Conservation (phyloP, 2,888 invertebrate species). For the Cryptocephalus moraei region DNA sequence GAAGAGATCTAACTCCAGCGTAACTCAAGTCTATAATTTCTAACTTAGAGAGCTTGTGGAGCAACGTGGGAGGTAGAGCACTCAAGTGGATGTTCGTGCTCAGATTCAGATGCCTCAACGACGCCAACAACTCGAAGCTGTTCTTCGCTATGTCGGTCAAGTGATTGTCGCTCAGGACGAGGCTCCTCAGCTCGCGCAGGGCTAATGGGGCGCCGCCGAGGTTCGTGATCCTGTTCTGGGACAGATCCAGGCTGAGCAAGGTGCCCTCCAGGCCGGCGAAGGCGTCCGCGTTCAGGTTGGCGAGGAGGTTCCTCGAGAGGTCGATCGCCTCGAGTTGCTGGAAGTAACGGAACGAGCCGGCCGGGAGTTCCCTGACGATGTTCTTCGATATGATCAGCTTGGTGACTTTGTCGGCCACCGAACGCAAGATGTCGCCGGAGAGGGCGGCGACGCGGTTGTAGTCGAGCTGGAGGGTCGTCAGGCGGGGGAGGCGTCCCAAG, state of each 20-base stretch:
- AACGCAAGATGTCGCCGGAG: slow-evolving; percentile 65
- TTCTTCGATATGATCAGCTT: slow-evolving; percentile 67
- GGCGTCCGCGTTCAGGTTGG: slow-evolving; percentile 59
- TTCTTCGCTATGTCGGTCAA: slow-evolving; percentile 60
- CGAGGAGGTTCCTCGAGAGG: slow-evolving; percentile 69
- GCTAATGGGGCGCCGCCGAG: slow-evolving; percentile 55
- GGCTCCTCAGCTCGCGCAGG: slow-evolving; percentile 51
- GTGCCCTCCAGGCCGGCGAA: slow-evolving; percentile 68
- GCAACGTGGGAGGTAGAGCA: slow-evolving; percentile 53
- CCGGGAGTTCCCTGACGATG: slow-evolving; percentile 75
- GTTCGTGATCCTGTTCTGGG: slow-evolving; percentile 62
- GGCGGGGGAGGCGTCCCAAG: slow-evolving; percentile 63
- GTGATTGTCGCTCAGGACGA: slow-evolving; percentile 74
- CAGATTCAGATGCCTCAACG: slow-evolving; percentile 61
- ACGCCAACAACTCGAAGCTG: slow-evolving; percentile 55
- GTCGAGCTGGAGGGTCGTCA: slow-evolving; percentile 66
- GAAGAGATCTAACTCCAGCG: slow-evolving; percentile 62
- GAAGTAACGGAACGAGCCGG: slow-evolving; percentile 70
- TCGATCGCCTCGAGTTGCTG: slow-evolving; percentile 62
- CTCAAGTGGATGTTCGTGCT: slow-evolving; percentile 63
- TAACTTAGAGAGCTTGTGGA: slow-evolving; percentile 60
- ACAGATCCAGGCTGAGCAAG: slow-evolving; percentile 58
- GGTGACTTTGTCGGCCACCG: slow-evolving; percentile 62
- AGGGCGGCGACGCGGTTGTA: slow-evolving; percentile 81
- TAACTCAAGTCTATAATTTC: slow-evolving; percentile 63